These are phyloP conservation scores for Salvelinus fontinalis DNA, from an alignment of 2,113 vertebrate species.

Conservation along the genomic window DNA sequence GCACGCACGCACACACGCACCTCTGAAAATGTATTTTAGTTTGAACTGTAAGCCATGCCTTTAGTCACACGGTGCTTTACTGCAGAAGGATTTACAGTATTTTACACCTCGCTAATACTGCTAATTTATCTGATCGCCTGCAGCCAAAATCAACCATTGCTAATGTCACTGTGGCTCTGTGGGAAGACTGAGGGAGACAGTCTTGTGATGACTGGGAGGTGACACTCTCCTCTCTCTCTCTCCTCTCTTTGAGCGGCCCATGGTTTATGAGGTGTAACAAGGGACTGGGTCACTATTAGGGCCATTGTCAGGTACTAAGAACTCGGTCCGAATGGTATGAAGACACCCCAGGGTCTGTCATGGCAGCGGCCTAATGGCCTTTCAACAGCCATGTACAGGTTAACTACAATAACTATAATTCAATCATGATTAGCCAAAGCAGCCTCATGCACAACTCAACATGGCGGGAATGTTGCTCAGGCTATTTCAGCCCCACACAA, in stretches of 20 bases:
- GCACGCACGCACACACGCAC: background rate
- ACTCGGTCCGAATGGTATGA: background rate
- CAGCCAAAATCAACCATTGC: background rate
- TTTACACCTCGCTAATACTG: background rate
- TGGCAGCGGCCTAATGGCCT: background rate
- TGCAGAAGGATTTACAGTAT: background rate
- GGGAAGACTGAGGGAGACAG: background rate
- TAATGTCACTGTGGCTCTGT: background rate
- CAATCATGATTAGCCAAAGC: constrained; percentile 1
- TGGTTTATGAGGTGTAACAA: constrained; percentile 6
- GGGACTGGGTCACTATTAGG: constrained; percentile 1
- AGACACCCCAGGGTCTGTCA: background rate
- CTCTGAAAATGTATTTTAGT: no score
- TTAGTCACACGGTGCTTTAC: no score
- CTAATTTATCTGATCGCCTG: background rate
- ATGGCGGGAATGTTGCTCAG: background rate
- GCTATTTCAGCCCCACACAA: background rate
- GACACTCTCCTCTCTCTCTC: no score
- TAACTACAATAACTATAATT: background rate
- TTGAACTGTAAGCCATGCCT: no score
- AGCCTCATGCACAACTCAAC: constrained; percentile 3
- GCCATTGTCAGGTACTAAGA: background rate
- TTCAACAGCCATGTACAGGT: background rate
- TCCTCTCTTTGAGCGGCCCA: background rate
- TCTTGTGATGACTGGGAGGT: no score